Evolutionary conservation across 2,797 vertebrate genomes (phyloP).

Genomic region (Darevskia nairensis): DNA sequence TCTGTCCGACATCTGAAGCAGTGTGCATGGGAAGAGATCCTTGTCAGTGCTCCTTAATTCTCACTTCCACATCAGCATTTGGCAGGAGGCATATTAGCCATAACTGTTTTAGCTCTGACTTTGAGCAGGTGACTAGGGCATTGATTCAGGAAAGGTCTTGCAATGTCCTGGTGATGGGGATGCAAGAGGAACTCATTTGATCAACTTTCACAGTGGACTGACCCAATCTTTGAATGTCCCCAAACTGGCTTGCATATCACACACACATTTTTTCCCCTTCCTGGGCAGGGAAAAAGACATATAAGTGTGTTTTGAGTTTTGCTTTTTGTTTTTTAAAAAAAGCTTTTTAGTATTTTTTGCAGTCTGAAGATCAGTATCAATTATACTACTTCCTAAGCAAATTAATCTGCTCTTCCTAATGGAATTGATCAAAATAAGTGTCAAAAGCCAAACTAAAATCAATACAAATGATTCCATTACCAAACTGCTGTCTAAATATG

Average conservation of each 20-base stretch:
- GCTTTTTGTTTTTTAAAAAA: not conserved
- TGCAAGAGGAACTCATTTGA: too few species aligned
- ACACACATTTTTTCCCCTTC: not conserved
- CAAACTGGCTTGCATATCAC: not conserved
- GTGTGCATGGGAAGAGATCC: not conserved
- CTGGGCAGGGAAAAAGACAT: not conserved
- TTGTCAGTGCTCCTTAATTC: not conserved
- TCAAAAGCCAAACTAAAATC: constrained; percentile 61
- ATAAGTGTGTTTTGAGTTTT: constrained; percentile 16
- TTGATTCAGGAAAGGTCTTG: not conserved
- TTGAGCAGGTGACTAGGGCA: not conserved
- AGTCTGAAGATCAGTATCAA: constrained; percentile 52
- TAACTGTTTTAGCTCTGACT: not conserved
- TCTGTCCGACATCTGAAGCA: not conserved
- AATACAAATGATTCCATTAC: constrained; percentile 64
- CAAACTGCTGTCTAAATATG: constrained; percentile 68
- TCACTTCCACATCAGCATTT: not conserved
- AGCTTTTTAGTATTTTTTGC: constrained; percentile 43
- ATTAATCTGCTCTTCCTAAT: constrained; percentile 61
- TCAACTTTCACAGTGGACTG: too few species aligned
- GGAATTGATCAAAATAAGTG: constrained; percentile 66
- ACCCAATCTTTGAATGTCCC: too few species aligned
- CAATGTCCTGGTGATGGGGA: not conserved
- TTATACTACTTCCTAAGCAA: constrained; percentile 57
- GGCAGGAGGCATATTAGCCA: not conserved